Evolutionary conservation across 2,797 vertebrate genomes (phyloP).

Genomic region (Vultur gryphus): DNA sequence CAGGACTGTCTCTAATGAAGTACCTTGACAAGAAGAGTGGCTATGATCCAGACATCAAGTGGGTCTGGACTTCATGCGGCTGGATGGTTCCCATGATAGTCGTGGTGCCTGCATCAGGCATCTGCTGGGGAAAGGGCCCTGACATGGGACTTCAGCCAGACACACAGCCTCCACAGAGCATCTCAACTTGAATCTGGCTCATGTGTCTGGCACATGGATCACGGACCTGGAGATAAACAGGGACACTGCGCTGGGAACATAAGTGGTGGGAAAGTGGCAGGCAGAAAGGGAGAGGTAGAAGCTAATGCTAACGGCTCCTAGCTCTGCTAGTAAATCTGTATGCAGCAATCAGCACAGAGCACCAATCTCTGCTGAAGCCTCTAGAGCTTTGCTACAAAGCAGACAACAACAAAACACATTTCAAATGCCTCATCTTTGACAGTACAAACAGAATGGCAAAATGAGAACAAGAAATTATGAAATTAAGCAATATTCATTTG

Average conservation of each 20-base stretch:
- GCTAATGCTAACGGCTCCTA: not conserved
- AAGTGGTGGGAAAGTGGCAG: not conserved
- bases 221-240: not conserved
- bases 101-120: not conserved
- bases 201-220: accelerated
- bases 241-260: accelerated
- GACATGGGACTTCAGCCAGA: not conserved
- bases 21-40: not conserved
- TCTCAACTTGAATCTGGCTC: not conserved
- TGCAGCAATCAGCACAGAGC: not conserved
- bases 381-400: not conserved
- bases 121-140: not conserved
- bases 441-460: not conserved
- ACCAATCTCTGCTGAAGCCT: not conserved
- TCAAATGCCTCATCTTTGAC: accelerated
- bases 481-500: not conserved
- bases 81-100: accelerated
- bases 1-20: not conserved
- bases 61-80: not conserved
- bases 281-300: not conserved
- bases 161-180: not conserved
- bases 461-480: not conserved
- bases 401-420: not conserved
- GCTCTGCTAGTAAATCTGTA: not conserved
- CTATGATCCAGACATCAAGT: not conserved